phyloP scores from a whole-genome alignment of 2,113 vertebrate species.

The Calcarius ornatus region DNA sequence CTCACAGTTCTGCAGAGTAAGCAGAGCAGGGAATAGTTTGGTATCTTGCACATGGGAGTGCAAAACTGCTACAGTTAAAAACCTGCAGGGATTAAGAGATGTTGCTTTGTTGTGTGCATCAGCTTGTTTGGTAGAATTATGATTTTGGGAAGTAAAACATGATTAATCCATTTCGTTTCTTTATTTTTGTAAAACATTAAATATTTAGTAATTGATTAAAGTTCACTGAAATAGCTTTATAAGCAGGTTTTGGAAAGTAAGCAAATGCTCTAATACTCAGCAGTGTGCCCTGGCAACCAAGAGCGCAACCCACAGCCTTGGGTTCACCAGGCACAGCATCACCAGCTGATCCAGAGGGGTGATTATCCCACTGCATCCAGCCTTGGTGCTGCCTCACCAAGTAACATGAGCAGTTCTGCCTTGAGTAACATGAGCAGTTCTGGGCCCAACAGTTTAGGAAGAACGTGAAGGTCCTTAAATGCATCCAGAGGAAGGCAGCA shows the following conservation, averaged over 20 bases:
- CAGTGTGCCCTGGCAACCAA: not conserved
- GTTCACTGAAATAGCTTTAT: not conserved
- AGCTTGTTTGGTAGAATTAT: not conserved
- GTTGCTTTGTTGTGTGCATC: not conserved
- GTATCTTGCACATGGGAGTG: not conserved
- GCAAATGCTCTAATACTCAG: not conserved
- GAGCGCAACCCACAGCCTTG: not conserved
- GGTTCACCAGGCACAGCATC: not conserved
- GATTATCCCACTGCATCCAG: not conserved
- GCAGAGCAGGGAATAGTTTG: not conserved
- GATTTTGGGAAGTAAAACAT: not conserved
- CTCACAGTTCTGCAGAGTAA: not conserved
- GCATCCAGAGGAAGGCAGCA: not conserved
- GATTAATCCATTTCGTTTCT: not conserved
- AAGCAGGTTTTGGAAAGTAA: not conserved
- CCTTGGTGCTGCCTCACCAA: rapidly evolving
- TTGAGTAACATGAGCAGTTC: rapidly evolving
- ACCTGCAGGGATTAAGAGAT: not conserved
- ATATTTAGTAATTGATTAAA: not conserved
- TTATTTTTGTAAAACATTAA: not conserved
- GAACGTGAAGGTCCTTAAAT: not conserved
- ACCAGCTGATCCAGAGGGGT: rapidly evolving
- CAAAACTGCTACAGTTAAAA: not conserved
- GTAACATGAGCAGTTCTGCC: not conserved
- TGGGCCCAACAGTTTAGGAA: not conserved